phyloP scores from a whole-genome alignment of 30 jellyfish, hydroid and myxozoan species.

The Cassiopea xamachana region DNA sequence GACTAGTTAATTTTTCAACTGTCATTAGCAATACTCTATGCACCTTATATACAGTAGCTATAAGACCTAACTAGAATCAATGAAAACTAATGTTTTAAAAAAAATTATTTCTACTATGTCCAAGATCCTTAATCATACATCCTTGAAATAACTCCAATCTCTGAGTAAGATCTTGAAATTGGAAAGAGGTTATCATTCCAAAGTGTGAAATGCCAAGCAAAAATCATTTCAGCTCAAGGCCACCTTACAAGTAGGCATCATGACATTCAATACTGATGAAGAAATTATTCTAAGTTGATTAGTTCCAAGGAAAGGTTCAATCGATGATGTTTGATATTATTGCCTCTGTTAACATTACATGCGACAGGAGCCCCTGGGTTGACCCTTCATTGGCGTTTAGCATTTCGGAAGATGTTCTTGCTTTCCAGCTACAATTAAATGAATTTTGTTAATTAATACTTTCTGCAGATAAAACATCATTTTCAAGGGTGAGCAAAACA shows the following conservation, averaged over 20 bases:
- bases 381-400: slow-evolving; percentile 1
- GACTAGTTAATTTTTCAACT: background rate
- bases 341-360: background rate
- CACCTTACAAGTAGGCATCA: background rate
- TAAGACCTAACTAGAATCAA: background rate
- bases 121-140: background rate
- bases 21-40: background rate
- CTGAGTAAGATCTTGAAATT: background rate
- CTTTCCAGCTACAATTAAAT: background rate
- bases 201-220: background rate
- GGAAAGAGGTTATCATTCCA: background rate
- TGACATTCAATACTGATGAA: background rate
- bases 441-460: background rate
- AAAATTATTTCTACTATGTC: background rate
- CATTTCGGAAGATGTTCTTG: background rate
- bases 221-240: background rate
- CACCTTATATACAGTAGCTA: background rate
- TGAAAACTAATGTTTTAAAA: background rate
- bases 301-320: background rate
- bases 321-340: background rate
- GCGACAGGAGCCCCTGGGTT: slow-evolving; percentile 16
- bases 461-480: background rate
- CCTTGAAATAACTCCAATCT: background rate
- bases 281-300: background rate
- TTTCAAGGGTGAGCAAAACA: background rate